Percentiles rank a stretch among this genome's conserved stretches.
These are phyloP conservation scores for Augochlora pura DNA, from an alignment of 1,140 invertebrate species.

Conservation along the genomic window DNA sequence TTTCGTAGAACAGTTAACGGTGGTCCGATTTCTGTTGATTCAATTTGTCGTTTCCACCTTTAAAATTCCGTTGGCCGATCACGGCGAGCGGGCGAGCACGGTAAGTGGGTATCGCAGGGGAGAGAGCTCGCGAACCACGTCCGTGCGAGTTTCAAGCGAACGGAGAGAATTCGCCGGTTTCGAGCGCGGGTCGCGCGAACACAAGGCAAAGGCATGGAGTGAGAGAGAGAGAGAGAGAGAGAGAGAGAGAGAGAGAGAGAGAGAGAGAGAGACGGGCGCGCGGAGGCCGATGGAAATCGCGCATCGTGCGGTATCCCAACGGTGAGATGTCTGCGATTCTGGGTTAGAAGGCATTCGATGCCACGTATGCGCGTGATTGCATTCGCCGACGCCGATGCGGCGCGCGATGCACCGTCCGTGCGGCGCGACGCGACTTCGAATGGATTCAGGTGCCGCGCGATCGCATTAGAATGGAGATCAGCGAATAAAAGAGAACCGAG, in stretches of 20 bases:
- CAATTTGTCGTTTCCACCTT: too few relatives aligned
- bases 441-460: slow-evolving; percentile 40
- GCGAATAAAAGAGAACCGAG: slow-evolving; percentile 20
- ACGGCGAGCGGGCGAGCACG: too few relatives aligned
- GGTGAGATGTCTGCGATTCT: slow-evolving; percentile 54
- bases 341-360: slow-evolving; percentile 49
- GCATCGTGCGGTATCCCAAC: slow-evolving; percentile 49
- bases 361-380: slow-evolving; percentile 56
- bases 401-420: too few relatives aligned
- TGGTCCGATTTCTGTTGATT: too few relatives aligned
- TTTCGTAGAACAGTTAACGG: too few relatives aligned
- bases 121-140: neutral
- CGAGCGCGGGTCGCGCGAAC: neutral
- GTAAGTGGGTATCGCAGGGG: neutral
- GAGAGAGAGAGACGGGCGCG: too few relatives aligned
- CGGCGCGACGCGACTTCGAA: slow-evolving; percentile 21
- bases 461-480: slow-evolving; percentile 49
- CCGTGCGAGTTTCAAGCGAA: neutral
- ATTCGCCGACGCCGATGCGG: slow-evolving; percentile 35
- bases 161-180: neutral
- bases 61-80: too few relatives aligned
- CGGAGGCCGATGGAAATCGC: slow-evolving; percentile 21
- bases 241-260: too few relatives aligned
- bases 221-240: too few relatives aligned
- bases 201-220: neutral